Conservation (phyloP, 2,888 invertebrate species). For the Yponomeuta cagnagella region DNA sequence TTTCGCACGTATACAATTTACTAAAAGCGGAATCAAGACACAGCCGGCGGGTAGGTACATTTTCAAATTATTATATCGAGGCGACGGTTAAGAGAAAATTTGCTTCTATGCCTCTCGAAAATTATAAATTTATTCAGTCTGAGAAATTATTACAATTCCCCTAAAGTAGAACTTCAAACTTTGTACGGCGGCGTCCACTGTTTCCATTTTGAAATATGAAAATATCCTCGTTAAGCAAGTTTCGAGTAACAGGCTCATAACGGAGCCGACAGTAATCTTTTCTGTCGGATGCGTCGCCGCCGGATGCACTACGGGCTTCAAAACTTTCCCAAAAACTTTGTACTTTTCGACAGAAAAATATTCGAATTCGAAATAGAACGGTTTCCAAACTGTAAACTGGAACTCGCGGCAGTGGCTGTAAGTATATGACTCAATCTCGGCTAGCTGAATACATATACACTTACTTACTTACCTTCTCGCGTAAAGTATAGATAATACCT, state of each 20-base stretch:
- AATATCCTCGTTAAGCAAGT: not conserved
- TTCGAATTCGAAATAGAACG: slow-evolving; percentile 6
- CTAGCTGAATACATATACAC: too few relatives aligned
- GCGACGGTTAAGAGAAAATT: not conserved
- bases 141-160: not conserved
- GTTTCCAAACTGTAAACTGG: slow-evolving; percentile 8
- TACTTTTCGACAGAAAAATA: not conserved
- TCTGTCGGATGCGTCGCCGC: not conserved
- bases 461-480: not conserved
- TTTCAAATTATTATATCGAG: not conserved
- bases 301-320: not conserved
- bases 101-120: not conserved
- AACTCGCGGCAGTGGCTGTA: not conserved
- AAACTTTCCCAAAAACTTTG: slow-evolving; percentile 15
- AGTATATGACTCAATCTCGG: too few relatives aligned
- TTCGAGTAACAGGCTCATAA: not conserved
- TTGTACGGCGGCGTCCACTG: not conserved
- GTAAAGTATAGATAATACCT: not conserved
- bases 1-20: not conserved
- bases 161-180: not conserved
- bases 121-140: not conserved
- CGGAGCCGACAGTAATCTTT: not conserved
- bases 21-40: not conserved
- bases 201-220: not conserved
- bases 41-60: slow-evolving; percentile 1